Evolutionary conservation across 1,140 invertebrate genomes (phyloP), one percentile per base, ranked within the genome.

Genomic region (Amphibalanus amphitrite): DNA sequence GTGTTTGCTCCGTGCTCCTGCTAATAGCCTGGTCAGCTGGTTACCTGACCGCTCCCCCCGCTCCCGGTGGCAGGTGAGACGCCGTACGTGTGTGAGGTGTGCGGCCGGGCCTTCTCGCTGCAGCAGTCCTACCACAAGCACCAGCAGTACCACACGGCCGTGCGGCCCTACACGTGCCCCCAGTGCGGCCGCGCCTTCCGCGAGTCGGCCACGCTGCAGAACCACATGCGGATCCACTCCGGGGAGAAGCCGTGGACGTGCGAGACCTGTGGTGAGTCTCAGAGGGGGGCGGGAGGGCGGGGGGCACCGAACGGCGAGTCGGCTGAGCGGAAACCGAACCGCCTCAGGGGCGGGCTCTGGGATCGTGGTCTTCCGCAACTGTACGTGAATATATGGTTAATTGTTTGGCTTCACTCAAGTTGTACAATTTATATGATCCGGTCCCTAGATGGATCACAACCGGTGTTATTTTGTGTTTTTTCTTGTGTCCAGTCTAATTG

Each of bases 81-180:
- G 83, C 91, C 91, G 0, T 93, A 92, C 77, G 86, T 86, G 15
- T 95, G 93, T 78, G 84, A 84, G 40, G 86, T 89, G 77, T 95
- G 92, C 79, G 88, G 88, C 70, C 92, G 93, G 80, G 90, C 88
- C 0, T 95, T 95, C 81, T 92, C 90, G 29, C 92, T 92, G 79
- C 90, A 92, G 80, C 92, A 94, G 75, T 93, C 91, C 1, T 93
- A 92, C 78, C 91, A 94, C 78, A 93, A 92, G 77, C 92, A 95
- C 80, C 85, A 91, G 76, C 82, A 90, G 23, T 92, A 91, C 77
- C 79, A 80, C 74, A 91, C 88, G 71, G 88, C 91, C 77, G 90
- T 92, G 74, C 91, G 92, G 76, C 91, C 90, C 1, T 89, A 93
- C 76, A 82, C 84, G 10, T 93, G 91, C 77, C 80, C 77, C 23